Evolutionary conservation across 2,113 vertebrate species (phyloP).

Genomic region (Bombycilla garrulus): DNA sequence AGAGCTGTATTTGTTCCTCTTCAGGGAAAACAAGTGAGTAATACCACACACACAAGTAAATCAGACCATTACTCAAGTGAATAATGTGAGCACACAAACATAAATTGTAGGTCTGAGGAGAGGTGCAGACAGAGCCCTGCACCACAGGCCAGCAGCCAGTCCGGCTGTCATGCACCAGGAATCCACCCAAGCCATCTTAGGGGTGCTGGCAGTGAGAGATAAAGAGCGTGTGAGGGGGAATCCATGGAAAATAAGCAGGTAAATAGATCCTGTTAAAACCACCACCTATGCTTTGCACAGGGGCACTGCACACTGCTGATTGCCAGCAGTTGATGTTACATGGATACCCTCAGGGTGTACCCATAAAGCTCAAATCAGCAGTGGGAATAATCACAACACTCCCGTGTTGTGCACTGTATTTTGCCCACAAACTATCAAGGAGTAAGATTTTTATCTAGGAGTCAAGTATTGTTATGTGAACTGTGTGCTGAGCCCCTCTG

Average conservation of each 20-base stretch:
- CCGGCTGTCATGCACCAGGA: not conserved
- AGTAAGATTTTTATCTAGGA: not conserved
- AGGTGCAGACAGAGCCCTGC: not conserved
- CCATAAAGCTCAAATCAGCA: not conserved
- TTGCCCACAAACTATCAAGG: not conserved
- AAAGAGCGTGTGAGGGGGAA: not conserved
- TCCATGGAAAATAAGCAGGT: not conserved
- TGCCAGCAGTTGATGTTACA: not conserved
- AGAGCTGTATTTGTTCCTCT: not conserved
- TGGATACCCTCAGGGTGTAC: not conserved
- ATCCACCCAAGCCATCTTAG: not conserved
- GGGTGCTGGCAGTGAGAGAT: not conserved
- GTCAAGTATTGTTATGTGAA: not conserved
- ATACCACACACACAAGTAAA: not conserved
- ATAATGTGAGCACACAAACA: not conserved
- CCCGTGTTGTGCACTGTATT: not conserved
- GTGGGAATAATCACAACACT: not conserved
- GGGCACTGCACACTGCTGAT: fast-evolving
- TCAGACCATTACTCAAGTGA: not conserved
- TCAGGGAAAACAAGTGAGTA: not conserved
- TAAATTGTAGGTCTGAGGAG: not conserved
- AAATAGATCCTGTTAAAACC: not conserved
- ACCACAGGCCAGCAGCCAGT: not conserved
- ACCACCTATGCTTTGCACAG: fast-evolving
- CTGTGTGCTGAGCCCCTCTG: not conserved